Evolutionary conservation across 2,113 vertebrate genomes (phyloP), one percentile per base, ranked within the genome.

Genomic region (Hydropotes inermis): DNA sequence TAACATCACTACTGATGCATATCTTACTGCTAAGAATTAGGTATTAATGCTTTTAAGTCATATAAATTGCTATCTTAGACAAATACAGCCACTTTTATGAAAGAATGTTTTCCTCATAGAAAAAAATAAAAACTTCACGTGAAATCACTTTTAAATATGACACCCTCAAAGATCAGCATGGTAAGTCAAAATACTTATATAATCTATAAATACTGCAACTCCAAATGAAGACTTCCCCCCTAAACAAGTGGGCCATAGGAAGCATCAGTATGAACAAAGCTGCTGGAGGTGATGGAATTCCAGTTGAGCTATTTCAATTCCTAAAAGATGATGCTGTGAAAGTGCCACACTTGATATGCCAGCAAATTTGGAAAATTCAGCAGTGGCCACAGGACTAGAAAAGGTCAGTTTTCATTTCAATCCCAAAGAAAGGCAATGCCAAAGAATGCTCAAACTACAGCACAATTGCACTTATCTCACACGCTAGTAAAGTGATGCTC

Each of bases 141-240:
- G 12, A 85, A 90, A 83, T 67, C 36, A 70, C 79, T 96, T 39
- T 88, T 74, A 94, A 98, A 79, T 86, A 7, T 84, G 89, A 85
- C 15, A 39, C 28, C 7, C n/a, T 12, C 28, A 60, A 92, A 96
- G 43, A 91, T 55, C 17, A 88, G n/a, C 4, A 28, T 13, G 3
- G 67, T 19, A 70, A 4, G 36, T 55, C 23, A 45, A 92, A 96
- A 95, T 67, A 58, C 3, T 67, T 70, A 52, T 1, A 28, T 57
- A 87, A 87, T 54, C 28, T 27, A 83, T 50, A 86, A 96, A 83
- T 11, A 93, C 0, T 21, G 3, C 43, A 79, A 79, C 87, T 90
- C 10, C 3, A 2, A 85, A 39, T 33, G 7, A 58, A 74, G 33
- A 84, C 43, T 47, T 91, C 30, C 85, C 76, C 45, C 43, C 50